A percentile compares a stretch with the other conserved stretches of the same genome.
Evolutionary conservation across 2,113 vertebrate genomes (phyloP).

Genomic region (Oxyura jamaicensis): DNA sequence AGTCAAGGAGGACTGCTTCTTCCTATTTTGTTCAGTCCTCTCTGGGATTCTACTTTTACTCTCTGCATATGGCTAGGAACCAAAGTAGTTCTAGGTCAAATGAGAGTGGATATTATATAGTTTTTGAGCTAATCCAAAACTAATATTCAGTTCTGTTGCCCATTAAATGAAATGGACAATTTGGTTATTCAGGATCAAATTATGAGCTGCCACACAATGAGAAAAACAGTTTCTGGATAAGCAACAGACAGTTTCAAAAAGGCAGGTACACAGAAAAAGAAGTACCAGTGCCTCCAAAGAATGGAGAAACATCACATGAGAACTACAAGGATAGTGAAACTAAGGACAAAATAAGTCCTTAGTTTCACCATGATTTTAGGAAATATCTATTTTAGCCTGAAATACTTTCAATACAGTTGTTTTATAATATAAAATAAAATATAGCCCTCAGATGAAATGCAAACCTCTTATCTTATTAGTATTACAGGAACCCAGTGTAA

Average conservation of each 20-base stretch:
- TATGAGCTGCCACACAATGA: not conserved
- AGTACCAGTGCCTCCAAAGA: not conserved
- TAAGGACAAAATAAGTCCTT: not conserved
- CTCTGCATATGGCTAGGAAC: not conserved
- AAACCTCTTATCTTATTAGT: not conserved
- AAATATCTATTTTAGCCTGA: not conserved
- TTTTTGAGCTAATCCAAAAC: not conserved
- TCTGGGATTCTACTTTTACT: not conserved
- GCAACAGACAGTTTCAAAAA: not conserved
- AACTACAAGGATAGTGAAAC: not conserved
- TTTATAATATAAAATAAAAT: conserved; percentile 17
- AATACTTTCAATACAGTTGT: not conserved
- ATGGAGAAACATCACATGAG: not conserved
- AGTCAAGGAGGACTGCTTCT: not conserved
- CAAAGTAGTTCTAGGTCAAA: not conserved
- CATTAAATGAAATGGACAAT: not conserved
- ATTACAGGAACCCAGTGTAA: conserved; percentile 19
- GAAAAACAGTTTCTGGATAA: not conserved
- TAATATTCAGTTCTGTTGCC: not conserved
- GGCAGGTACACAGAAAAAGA: fast-evolving
- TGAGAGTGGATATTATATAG: not conserved
- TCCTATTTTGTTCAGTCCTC: not conserved
- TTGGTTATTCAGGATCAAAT: not conserved
- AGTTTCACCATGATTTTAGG: not conserved
- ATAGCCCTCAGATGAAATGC: conserved; percentile 35